Evolutionary conservation across 2,113 vertebrate species (phyloP).

Genomic region (Aegotheles bennettii): DNA sequence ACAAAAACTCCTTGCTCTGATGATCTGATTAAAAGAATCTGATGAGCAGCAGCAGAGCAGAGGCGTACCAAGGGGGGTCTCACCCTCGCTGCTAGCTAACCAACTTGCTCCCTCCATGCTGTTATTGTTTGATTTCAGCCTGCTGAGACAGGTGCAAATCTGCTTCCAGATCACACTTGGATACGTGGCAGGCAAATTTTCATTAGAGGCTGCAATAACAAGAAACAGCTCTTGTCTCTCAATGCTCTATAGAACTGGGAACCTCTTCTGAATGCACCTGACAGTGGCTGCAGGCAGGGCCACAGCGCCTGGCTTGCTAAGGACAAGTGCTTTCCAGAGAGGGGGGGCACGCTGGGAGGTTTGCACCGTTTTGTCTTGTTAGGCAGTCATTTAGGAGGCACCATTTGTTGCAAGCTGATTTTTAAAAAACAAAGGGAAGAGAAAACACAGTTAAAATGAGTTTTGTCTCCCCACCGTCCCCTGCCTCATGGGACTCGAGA

Average conservation of each 20-base stretch:
- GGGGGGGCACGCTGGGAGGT: neutral
- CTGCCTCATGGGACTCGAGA: neutral
- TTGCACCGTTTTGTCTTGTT: neutral
- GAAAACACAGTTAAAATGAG: neutral
- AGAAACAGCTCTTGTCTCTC: conserved; percentile 24
- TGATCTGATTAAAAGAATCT: neutral
- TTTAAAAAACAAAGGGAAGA: conserved; percentile 28
- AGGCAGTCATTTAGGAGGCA: neutral
- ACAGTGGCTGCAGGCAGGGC: neutral
- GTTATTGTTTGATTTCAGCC: neutral
- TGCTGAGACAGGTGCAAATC: conserved; percentile 42
- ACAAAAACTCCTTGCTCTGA: neutral
- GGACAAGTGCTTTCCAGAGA: neutral
- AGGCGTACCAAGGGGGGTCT: neutral
- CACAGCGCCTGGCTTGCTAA: neutral
- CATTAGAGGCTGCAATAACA: neutral
- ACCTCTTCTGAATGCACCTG: conserved; percentile 26
- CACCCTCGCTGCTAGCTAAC: neutral
- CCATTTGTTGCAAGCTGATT: neutral
- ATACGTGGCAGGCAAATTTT: neutral
- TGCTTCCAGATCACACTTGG: neutral
- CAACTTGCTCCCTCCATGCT: neutral
- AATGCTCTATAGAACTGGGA: conserved; percentile 3
- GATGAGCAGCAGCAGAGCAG: neutral
- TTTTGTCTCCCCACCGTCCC: conserved; percentile 1